These are phyloP conservation scores for Pristionchus exspectatus DNA, from an alignment of 2,888 invertebrate genomes.

Conservation along the genomic window DNA sequence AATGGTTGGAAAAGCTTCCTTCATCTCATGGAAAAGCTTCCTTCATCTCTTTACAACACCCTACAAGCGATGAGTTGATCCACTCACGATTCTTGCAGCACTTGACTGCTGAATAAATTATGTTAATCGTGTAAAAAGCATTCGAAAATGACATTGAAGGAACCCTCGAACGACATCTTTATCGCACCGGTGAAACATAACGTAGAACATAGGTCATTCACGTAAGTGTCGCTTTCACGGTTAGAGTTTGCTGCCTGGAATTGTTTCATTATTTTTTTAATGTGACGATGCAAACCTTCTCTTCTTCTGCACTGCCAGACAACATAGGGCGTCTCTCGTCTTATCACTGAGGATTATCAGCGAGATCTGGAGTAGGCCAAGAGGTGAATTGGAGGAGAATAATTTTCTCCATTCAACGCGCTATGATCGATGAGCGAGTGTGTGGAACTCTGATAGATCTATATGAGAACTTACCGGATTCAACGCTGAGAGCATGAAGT, in stretches of 20 bases:
- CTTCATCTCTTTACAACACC: too few species aligned
- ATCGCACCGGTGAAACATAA: neutral
- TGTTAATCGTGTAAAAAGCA: too few species aligned
- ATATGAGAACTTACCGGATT: neutral
- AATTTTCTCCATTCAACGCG: neutral
- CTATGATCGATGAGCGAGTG: too few species aligned
- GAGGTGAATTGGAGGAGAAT: neutral
- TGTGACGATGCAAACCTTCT: neutral
- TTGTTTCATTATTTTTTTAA: neutral
- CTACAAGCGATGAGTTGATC: too few species aligned
- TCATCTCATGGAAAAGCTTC: neutral
- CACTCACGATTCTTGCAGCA: too few species aligned
- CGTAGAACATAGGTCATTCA: neutral
- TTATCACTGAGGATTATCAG: conserved; percentile 39
- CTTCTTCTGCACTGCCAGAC: neutral
- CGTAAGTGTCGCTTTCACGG: neutral
- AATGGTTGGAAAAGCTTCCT: neutral
- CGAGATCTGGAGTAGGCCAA: neutral
- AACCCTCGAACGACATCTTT: neutral
- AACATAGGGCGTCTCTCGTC: neutral
- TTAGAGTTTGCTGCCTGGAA: neutral
- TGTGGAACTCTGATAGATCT: neutral
- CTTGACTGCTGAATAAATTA: too few species aligned
- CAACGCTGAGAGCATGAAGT: conserved; percentile 13
- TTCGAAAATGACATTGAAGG: neutral